A percentile compares a stretch with the other conserved stretches of the same genome.
phyloP scores from a whole-genome alignment of 53 echinoderm and acorn worm genomes.

The Stichopus horrens region DNA sequence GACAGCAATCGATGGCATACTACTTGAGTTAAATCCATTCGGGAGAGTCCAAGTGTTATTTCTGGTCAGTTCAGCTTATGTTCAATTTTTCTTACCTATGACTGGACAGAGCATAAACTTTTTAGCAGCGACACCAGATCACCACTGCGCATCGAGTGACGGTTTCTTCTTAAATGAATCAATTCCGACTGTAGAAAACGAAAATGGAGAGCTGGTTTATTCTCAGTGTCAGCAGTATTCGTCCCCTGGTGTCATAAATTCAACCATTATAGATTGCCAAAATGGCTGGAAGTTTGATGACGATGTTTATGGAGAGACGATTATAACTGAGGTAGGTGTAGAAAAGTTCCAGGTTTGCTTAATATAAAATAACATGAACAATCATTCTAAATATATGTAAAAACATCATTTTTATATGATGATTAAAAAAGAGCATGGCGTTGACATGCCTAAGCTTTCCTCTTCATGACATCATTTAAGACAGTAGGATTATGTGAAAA shows the following conservation, averaged over 20 bases:
- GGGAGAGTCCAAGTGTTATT: not conserved
- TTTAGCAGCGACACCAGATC: slow-evolving; percentile 74
- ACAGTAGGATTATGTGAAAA: too few relatives aligned
- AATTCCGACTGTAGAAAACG: not conserved
- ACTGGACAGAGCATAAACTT: slow-evolving; percentile 59
- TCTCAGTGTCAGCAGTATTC: slow-evolving; percentile 62
- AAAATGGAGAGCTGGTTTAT: slow-evolving; percentile 36
- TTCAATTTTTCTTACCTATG: slow-evolving; percentile 29
- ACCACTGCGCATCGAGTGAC: slow-evolving; percentile 56
- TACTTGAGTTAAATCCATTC: not conserved
- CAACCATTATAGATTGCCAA: slow-evolving; percentile 57
- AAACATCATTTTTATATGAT: too few relatives aligned
- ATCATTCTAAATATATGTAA: too few relatives aligned
- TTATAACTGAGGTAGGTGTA: slow-evolving; percentile 74
- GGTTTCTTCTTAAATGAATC: not conserved
- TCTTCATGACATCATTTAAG: too few relatives aligned
- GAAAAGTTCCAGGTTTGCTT: not conserved
- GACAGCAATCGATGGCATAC: not conserved
- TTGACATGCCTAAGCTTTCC: too few relatives aligned
- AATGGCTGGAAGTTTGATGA: slow-evolving; percentile 80
- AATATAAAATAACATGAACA: too few relatives aligned
- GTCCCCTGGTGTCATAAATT: slow-evolving; percentile 46
- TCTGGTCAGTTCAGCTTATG: not conserved
- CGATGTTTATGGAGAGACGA: slow-evolving; percentile 67
- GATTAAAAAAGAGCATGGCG: too few relatives aligned